Base-by-base conservation (phyloP, 2,888 invertebrate species). In the Ectemnius cavifrons region DNA sequence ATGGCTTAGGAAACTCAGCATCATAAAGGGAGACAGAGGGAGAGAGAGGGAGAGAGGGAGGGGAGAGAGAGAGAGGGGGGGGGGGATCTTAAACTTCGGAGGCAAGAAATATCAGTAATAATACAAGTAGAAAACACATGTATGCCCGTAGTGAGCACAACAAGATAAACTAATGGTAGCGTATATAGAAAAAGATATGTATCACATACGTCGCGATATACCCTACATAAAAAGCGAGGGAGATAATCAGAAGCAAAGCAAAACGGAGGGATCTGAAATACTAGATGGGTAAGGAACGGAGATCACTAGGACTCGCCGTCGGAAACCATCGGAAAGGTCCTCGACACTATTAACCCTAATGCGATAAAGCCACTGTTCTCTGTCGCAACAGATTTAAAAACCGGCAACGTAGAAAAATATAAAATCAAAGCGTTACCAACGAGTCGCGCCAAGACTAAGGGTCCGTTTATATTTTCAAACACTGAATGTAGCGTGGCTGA, bases 321-420 rank as follows among this genome's bases (percentile, higher is more conserved):
- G 8, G 8, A 37, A 37, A 37, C 8, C 37, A 11, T 11, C 37
- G 37, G 37, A 37, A 37, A 37, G 37, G 8, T 11, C 1, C 37
- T 37, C 37, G 5, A 37, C 37, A 6, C 37, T 37, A 37, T 37
- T 37, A 37, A 37, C 37, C 37, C 37, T 37, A 37, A 8, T 6
- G 1, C 37, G 46, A 57, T 65, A 45, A 57, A 23, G 59, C 27
- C 62, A 11, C n/a, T 60, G 27, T 58, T 46, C 20, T 62, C 20
- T 20, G 27, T 56, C 57, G 18, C 52, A 49, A 47, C 64, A 66
- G 66, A 65, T 23, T 71, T 75, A 77, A 49, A 63, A 77, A 57
- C 66, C 4, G 13, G 75, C 56, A 80, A 75, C 73, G 72, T 76
- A 77, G 75, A 82, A 79, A 77, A 80, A 80, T 77, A 80, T 65